These are phyloP conservation scores for Atta cephalotes DNA, from an alignment of 1,140 invertebrate genomes.

Conservation along the genomic window DNA sequence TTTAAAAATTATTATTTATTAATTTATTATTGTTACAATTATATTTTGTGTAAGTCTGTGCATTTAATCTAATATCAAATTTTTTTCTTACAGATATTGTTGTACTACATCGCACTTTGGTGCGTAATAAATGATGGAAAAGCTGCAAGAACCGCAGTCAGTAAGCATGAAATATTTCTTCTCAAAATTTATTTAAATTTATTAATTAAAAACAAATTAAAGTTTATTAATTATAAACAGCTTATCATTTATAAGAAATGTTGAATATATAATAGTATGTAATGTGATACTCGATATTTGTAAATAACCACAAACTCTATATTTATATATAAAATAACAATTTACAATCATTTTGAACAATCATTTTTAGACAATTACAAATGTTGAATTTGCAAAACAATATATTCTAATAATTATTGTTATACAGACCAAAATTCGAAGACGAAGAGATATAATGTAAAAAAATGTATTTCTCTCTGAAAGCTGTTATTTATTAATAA, in stretches of 20 bases:
- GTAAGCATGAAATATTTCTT: conserved; percentile 61
- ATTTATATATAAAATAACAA: neutral
- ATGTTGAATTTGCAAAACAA: neutral
- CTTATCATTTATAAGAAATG: neutral
- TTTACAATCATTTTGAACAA: neutral
- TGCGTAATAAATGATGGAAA: conserved; percentile 32
- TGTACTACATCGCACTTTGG: conserved; percentile 44
- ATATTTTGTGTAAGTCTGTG: neutral
- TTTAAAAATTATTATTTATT: neutral
- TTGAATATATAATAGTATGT: neutral
- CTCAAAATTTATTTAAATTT: neutral
- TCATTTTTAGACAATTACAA: neutral
- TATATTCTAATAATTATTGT: neutral
- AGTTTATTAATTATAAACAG: neutral
- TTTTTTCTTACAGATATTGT: conserved; percentile 55
- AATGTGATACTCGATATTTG: neutral
- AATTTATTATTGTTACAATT: neutral
- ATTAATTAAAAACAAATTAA: too few relatives aligned
- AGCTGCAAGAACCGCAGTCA: conserved; percentile 62
- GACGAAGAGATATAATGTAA: neutral
- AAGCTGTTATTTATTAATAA: neutral
- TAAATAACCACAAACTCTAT: too few relatives aligned
- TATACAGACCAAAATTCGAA: neutral
- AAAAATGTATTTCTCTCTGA: neutral
- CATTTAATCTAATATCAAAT: neutral